Percentiles rank a stretch among this genome's conserved stretches.
Evolutionary conservation across 1,140 invertebrate genomes (phyloP).

Genomic region (Rhyacophila brunnea): DNA sequence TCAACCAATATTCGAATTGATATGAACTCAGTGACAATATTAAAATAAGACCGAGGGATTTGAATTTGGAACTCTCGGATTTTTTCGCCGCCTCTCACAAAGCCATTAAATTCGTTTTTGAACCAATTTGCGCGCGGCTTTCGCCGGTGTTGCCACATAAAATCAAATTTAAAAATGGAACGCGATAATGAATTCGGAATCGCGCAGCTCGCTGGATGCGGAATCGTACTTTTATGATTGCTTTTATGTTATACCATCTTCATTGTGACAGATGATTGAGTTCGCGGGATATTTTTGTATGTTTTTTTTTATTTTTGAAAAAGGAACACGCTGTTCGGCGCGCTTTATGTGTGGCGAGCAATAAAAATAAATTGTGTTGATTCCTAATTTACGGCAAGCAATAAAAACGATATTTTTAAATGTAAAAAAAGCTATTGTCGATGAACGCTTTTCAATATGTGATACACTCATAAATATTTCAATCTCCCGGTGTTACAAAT

Average conservation of each 20-base stretch:
- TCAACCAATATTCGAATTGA: slow-evolving; percentile 18
- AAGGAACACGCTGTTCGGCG: too few relatives aligned
- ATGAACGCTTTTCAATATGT: too few relatives aligned
- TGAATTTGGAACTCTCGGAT: background rate
- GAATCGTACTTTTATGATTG: slow-evolving; percentile 4
- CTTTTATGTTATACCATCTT: slow-evolving; percentile 6
- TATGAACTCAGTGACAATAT: slow-evolving; percentile 15
- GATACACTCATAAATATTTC: too few relatives aligned
- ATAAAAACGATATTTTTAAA: too few relatives aligned
- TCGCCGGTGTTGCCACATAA: slow-evolving; percentile 15
- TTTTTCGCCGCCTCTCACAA: slow-evolving; percentile 6
- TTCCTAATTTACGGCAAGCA: background rate
- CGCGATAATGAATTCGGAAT: slow-evolving; percentile 22
- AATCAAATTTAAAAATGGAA: slow-evolving; percentile 27
- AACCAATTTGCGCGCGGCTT: slow-evolving; percentile 21
- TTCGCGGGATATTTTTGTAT: background rate
- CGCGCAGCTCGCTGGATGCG: background rate
- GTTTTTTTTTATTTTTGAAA: too few relatives aligned
- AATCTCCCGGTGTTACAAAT: too few relatives aligned
- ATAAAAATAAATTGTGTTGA: background rate
- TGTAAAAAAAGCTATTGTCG: too few relatives aligned
- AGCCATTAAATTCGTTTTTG: slow-evolving; percentile 1
- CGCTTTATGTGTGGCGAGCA: background rate
- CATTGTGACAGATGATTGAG: slow-evolving; percentile 5
- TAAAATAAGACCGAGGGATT: slow-evolving; percentile 13